These are phyloP conservation scores for Dryococelus australis DNA, from an alignment of 2,888 invertebrate species.

Conservation along the genomic window DNA sequence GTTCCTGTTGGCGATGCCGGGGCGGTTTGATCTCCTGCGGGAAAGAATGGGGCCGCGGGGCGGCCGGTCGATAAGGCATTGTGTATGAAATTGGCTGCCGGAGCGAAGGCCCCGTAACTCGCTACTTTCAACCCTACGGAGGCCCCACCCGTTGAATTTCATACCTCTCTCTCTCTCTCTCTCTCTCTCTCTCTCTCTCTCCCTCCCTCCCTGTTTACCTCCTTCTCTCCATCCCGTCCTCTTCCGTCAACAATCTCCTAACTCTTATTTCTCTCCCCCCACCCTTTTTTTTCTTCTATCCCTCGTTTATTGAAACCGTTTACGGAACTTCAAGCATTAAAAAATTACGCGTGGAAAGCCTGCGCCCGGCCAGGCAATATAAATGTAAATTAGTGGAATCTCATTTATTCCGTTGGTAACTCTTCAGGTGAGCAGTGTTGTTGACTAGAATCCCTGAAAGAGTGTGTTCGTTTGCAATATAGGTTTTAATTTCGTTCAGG, in stretches of 20 bases:
- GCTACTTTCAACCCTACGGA: neutral
- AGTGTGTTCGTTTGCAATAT: too few relatives aligned
- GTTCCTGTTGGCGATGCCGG: slow-evolving; percentile 13
- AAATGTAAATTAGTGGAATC: neutral
- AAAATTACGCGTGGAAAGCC: neutral
- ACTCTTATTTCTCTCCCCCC: neutral
- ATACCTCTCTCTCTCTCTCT: neutral
- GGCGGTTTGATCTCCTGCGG: slow-evolving; percentile 3
- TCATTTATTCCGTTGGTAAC: neutral
- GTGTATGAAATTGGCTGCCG: neutral
- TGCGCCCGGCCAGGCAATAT: neutral
- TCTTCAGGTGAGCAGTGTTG: too few relatives aligned
- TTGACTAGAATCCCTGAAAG: too few relatives aligned
- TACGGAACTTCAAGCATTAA: neutral
- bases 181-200: neutral
- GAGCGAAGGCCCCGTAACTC: neutral
- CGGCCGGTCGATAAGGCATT: neutral
- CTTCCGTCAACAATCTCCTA: neutral
- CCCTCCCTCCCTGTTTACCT: neutral
- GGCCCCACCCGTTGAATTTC: neutral
- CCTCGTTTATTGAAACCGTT: neutral
- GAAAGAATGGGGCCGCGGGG: neutral
- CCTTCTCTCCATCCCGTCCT: neutral
- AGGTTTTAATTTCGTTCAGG: too few relatives aligned
- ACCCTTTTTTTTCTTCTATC: too few relatives aligned